Percentiles rank a stretch among this genome's conserved stretches.
These are phyloP conservation scores for Drosophila novamexicana DNA, from an alignment of 1,140 invertebrate genomes.

Conservation along the genomic window DNA sequence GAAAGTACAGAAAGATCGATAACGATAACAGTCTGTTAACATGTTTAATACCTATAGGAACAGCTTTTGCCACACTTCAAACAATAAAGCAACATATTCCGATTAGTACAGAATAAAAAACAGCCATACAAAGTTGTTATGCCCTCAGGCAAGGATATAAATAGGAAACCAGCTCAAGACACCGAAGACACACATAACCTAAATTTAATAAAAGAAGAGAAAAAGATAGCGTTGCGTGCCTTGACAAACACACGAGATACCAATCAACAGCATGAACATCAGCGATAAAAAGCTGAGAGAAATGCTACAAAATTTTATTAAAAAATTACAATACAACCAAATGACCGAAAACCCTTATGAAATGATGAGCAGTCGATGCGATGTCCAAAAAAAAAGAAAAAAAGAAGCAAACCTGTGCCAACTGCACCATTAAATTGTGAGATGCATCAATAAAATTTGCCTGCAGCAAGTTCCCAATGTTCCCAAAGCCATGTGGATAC, in stretches of 20 bases:
- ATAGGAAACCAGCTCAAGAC: constrained; percentile 3
- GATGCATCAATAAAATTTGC: constrained; percentile 84
- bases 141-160: constrained; percentile 28
- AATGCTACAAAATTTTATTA: constrained; percentile 72
- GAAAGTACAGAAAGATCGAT: too few species aligned
- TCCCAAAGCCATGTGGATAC: constrained; percentile 78
- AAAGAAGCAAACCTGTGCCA: constrained; percentile 32
- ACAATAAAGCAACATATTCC: too few species aligned
- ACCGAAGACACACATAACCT: constrained; percentile 33
- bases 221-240: constrained; percentile 59
- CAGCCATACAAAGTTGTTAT: constrained; percentile 15
- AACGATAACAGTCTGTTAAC: too few species aligned
- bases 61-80: too few species aligned
- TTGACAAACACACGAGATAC: constrained; percentile 70
- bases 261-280: constrained; percentile 77
- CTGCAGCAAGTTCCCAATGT: constrained; percentile 79
- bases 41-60: too few species aligned
- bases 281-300: constrained; percentile 39
- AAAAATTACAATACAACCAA: constrained; percentile 71
- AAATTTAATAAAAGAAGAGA: constrained; percentile 32
- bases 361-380: constrained; percentile 59
- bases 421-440: constrained; percentile 81
- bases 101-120: too few species aligned
- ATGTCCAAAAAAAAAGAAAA: constrained; percentile 21
- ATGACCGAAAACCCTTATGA: constrained; percentile 38